Conservation (phyloP, 2,888 invertebrate genomes). For the Leptothorax acervorum region DNA sequence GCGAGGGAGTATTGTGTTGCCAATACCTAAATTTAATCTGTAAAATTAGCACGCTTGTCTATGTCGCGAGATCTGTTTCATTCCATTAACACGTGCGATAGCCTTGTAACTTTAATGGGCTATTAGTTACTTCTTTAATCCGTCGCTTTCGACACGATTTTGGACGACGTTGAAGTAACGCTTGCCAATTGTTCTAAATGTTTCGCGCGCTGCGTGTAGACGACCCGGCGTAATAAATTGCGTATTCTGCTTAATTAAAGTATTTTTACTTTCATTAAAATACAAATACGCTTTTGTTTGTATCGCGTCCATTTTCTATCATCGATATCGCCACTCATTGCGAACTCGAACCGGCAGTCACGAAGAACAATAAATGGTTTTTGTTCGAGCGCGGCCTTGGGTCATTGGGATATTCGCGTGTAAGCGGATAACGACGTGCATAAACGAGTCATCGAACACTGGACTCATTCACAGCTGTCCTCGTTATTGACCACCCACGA, state of each 20-base stretch:
- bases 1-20: neutral
- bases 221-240: conserved; percentile 38
- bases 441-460: conserved; percentile 77
- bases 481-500: conserved; percentile 77
- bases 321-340: conserved; percentile 29
- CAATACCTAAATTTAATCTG: conserved; percentile 29
- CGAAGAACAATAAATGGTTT: conserved; percentile 74
- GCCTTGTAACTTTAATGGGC: conserved; percentile 68
- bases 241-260: conserved; percentile 11
- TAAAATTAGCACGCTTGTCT: conserved; percentile 5
- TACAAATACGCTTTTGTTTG: conserved; percentile 1
- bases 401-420: conserved; percentile 77
- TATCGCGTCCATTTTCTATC: conserved; percentile 44
- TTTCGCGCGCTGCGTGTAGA: conserved; percentile 36
- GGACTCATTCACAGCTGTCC: conserved; percentile 78
- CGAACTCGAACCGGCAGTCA: conserved; percentile 56
- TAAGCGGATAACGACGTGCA: conserved; percentile 77
- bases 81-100: conserved; percentile 51
- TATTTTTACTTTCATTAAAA: conserved; percentile 27
- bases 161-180: conserved; percentile 62
- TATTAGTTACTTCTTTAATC: conserved; percentile 65
- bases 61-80: conserved; percentile 1
- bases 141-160: conserved; percentile 66
- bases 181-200: conserved; percentile 66
- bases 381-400: conserved; percentile 67